A percentile compares a stretch with the other conserved stretches of the same genome.
Evolutionary conservation across 2,888 invertebrate genomes (phyloP).

Genomic region (Synanthedon andrenaeformis): DNA sequence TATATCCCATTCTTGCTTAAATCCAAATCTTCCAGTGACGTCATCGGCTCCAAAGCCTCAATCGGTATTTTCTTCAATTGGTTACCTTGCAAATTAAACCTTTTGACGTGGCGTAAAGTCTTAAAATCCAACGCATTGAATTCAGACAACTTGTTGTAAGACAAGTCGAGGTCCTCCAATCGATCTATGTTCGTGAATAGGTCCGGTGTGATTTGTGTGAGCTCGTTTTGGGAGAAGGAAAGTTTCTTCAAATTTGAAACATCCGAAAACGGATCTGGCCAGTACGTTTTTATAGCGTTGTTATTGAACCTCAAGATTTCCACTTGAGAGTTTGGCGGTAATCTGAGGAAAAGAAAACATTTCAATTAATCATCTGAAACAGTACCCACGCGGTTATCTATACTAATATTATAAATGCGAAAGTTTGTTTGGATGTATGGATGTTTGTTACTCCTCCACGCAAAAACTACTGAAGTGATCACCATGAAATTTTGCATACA

Average conservation of each 20-base stretch:
- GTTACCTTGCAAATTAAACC: constrained; percentile 61
- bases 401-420: no score
- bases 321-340: constrained; percentile 52
- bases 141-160: constrained; percentile 55
- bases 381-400: no score
- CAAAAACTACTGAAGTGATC: no score
- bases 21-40: constrained; percentile 51
- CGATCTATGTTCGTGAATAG: constrained; percentile 49
- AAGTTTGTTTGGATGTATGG: no score
- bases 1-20: constrained; percentile 59
- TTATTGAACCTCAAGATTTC: constrained; percentile 49
- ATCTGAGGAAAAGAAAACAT: constrained; percentile 37
- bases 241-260: constrained; percentile 46
- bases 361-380: not conserved
- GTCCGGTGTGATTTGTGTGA: constrained; percentile 52
- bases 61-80: constrained; percentile 45
- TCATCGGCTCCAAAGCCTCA: constrained; percentile 44
- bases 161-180: constrained; percentile 63
- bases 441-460: no score
- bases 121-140: constrained; percentile 53
- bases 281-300: constrained; percentile 54
- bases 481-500: no score
- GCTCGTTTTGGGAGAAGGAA: constrained; percentile 61
- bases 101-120: constrained; percentile 32
- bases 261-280: constrained; percentile 57